These are phyloP conservation scores for Pandemis heparana DNA, from an alignment of 2,888 invertebrate genomes.

Conservation along the genomic window DNA sequence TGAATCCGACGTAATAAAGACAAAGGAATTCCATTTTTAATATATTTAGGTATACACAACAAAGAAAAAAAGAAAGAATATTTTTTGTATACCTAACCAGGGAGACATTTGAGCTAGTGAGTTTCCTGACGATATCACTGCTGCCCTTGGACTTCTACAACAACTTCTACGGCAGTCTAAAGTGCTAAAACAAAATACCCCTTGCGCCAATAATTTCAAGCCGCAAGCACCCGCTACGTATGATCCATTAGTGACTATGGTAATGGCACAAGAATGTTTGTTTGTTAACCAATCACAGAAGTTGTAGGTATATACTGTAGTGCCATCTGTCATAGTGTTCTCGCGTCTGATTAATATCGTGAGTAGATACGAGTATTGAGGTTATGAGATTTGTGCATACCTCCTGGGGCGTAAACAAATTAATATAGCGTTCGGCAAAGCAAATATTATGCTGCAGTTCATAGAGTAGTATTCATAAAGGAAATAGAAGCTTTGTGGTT, in stretches of 20 bases:
- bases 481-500: neutral
- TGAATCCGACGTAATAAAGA: neutral
- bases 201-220: no score
- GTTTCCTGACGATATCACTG: no score
- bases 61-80: neutral
- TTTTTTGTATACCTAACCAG: no score
- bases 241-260: no score
- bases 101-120: no score
- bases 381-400: conserved; percentile 30
- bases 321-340: conserved; percentile 25
- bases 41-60: neutral
- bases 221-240: no score
- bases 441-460: conserved; percentile 3
- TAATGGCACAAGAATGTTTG: no score
- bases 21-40: neutral
- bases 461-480: neutral
- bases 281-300: neutral
- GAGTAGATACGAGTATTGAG: neutral
- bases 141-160: no score
- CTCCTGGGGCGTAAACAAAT: conserved; percentile 6
- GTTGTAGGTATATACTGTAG: neutral
- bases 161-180: no score
- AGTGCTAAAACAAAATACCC: no score
- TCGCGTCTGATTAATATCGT: conserved; percentile 30
- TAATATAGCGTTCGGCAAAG: conserved; percentile 1